Evolutionary conservation across 2,113 vertebrate genomes (phyloP), one percentile per base, ranked within the genome.

Genomic region (Rana temporaria): DNA sequence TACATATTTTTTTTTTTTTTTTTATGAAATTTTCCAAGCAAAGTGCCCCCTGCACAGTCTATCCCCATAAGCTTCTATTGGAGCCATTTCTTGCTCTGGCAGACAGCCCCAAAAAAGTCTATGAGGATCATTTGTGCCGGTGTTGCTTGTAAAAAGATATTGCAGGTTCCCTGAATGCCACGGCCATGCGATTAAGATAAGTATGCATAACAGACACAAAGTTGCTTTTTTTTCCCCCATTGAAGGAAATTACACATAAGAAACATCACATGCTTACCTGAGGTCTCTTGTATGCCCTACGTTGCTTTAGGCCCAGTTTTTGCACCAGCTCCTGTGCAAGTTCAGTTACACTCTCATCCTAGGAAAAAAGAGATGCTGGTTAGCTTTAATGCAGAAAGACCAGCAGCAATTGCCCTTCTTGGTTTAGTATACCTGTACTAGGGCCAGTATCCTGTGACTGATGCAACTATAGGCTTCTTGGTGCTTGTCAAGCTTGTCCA

Each of bases 401-500:
- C 62, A 15, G 26, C 5, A 56, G 57, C 70, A 57, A 19, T n/a
- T 20, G n/a, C 6, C 12, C 14, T 53, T 6, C 16, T 4, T 56
- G 18, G 12, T 19, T 24, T 2, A 19, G 22, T 19, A n/a, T 90
- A 99, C 97, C 85, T 96, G 94, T 4, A 94, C 95, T 48, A 91
- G 91, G 15, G 92, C 89, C 2, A 97, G 92, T 85, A 97, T 90
- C 84, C 94, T 97, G 52, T 92, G 87, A 22, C 94, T 95, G 84
- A 94, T 96, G 91, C 95, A 97, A 71, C 95, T 91, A 9, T 98
- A 98, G 0, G 98, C 98, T 86, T 99, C 97, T 83, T 91, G 96
- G 88, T 95, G 91, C 67, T 88, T 92, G 4, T 94, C 95, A 4
- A 98, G 93, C 82, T 94, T 94, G 84, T 94, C 96, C 88, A 99